A percentile compares a stretch with the other conserved stretches of the same genome.
These are phyloP conservation scores for Neopelma chrysocephalum DNA, from an alignment of 2,797 vertebrate genomes.

Conservation along the genomic window DNA sequence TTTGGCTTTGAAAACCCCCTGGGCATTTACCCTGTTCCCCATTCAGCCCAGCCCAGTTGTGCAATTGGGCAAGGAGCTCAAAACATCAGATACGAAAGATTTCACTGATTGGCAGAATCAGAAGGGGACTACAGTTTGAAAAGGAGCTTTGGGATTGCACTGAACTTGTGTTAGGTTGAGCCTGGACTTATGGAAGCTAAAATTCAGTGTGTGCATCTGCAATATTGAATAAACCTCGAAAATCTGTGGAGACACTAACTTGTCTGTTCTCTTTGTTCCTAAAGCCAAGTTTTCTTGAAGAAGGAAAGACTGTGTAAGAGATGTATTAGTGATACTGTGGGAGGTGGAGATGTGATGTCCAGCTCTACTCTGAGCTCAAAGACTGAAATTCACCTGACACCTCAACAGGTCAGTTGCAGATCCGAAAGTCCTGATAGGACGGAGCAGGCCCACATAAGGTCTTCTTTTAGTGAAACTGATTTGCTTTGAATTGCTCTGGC, in stretches of 20 bases:
- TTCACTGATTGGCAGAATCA: neutral
- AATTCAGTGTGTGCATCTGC: neutral
- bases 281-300: neutral
- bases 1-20: too few relatives aligned
- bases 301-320: neutral
- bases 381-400: neutral
- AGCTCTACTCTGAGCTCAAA: neutral
- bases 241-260: neutral
- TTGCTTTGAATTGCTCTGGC: neutral
- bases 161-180: neutral
- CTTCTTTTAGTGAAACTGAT: neutral
- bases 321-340: neutral
- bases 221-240: neutral
- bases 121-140: neutral
- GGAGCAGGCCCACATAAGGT: neutral
- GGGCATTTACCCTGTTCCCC: too few relatives aligned
- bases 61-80: neutral
- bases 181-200: neutral
- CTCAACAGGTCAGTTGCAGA: neutral
- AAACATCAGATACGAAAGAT: neutral
- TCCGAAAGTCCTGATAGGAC: neutral
- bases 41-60: neutral
- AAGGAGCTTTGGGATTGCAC: neutral
- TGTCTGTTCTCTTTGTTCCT: neutral
- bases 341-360: neutral